These are phyloP conservation scores for Andricus quercusramuli DNA, from an alignment of 2,888 invertebrate genomes.

Conservation along the genomic window DNA sequence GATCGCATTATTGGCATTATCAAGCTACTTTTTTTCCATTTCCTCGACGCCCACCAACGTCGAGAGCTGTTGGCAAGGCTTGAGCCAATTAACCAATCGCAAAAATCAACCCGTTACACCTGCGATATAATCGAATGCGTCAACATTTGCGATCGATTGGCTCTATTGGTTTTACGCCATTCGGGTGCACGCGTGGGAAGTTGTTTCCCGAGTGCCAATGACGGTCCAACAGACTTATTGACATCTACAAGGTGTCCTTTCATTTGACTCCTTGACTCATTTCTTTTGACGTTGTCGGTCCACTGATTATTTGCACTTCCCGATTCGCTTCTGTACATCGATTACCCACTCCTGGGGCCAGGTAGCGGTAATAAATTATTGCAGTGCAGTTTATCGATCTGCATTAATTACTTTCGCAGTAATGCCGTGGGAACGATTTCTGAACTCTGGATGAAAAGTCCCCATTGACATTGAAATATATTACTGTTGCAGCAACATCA, in stretches of 20 bases:
- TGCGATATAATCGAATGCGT: conserved; percentile 23
- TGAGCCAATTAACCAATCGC: conserved; percentile 25
- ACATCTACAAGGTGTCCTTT: not conserved
- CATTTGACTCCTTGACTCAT: not conserved
- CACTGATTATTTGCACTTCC: conserved; percentile 28
- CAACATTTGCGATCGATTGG: conserved; percentile 18
- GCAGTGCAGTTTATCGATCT: conserved; percentile 33
- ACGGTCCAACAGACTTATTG: conserved; percentile 15
- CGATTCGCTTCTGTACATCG: conserved; percentile 23
- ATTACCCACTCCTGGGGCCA: conserved; percentile 10
- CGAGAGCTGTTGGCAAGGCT: conserved; percentile 10
- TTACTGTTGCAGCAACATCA: conserved; percentile 24
- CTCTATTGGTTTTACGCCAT: conserved; percentile 24
- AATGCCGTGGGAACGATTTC: conserved; percentile 39
- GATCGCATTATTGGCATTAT: conserved; percentile 44
- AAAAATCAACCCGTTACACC: not conserved
- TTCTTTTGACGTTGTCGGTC: not conserved
- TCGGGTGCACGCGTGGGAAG: conserved; percentile 23
- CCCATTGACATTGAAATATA: conserved; percentile 36
- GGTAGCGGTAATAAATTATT: conserved; percentile 38
- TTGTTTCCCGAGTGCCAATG: conserved; percentile 15
- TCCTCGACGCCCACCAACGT: conserved; percentile 30
- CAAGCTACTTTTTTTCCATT: conserved; percentile 27
- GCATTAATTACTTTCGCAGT: conserved; percentile 42
- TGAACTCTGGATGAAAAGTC: conserved; percentile 23